Percentiles rank a stretch among this genome's conserved stretches.
These are phyloP conservation scores for Heliothis virescens DNA, from an alignment of 1,140 invertebrate species.

Conservation along the genomic window DNA sequence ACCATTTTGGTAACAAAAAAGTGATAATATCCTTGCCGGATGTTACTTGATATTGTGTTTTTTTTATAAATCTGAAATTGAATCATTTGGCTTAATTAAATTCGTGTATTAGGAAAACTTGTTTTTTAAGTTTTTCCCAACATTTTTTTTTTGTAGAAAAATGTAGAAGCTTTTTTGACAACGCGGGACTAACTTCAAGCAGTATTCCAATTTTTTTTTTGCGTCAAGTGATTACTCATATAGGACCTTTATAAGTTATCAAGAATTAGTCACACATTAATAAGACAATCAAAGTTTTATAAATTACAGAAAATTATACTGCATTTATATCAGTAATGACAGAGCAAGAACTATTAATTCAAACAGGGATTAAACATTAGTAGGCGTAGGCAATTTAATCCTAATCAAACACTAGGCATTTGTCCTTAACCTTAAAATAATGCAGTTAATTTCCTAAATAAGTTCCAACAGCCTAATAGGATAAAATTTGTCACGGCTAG, in stretches of 20 bases:
- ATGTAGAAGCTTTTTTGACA: no score
- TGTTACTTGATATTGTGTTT: background rate
- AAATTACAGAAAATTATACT: conserved; percentile 4
- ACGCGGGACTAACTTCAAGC: no score
- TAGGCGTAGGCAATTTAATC: conserved; percentile 8
- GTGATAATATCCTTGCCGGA: background rate
- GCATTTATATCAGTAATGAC: background rate
- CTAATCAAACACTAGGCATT: background rate
- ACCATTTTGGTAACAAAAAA: background rate
- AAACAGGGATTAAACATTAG: conserved; percentile 3
- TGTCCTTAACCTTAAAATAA: conserved; percentile 7
- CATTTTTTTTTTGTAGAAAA: no score
- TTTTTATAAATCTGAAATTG: no score
- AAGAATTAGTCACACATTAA: background rate
- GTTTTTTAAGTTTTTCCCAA: no score
- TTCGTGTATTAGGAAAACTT: no score
- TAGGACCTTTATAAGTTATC: background rate
- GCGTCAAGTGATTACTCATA: no score
- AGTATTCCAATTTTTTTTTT: no score
- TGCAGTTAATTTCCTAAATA: conserved; percentile 24
- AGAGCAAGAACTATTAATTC: background rate
- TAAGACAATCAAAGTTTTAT: conserved; percentile 4
- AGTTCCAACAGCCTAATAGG: conserved; percentile 22
- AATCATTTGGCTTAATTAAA: no score
- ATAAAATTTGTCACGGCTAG: conserved; percentile 25